A percentile compares a stretch with the other conserved stretches of the same genome.
Conservation (phyloP, 2,888 invertebrate genomes). For the Leucoma salicis region DNA sequence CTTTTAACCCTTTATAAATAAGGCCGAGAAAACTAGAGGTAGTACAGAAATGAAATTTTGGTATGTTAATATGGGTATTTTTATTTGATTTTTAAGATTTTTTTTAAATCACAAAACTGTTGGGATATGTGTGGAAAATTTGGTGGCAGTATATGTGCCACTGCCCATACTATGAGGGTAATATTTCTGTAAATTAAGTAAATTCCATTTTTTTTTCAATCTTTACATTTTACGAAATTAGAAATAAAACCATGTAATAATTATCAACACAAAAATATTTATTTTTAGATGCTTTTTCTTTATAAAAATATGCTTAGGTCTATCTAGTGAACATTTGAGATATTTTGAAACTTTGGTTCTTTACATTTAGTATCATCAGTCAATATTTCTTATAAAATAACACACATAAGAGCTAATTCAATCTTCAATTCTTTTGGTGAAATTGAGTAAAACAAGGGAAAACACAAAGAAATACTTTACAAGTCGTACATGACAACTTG, state of each 20-base stretch:
- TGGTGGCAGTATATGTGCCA: too few relatives aligned
- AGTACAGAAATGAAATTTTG: too few relatives aligned
- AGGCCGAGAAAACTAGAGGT: too few relatives aligned
- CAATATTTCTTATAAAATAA: constrained; percentile 4
- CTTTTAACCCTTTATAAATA: too few relatives aligned
- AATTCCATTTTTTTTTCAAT: constrained; percentile 1
- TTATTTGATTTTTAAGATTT: too few relatives aligned
- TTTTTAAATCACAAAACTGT: too few relatives aligned
- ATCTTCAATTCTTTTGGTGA: constrained; percentile 1
- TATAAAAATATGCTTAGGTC: constrained; percentile 2
- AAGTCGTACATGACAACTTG: constrained; percentile 19
- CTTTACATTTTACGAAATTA: constrained; percentile 12
- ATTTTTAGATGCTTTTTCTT: too few relatives aligned
- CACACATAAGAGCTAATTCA: constrained; percentile 2
- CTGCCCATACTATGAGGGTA: not conserved
- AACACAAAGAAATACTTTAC: constrained; percentile 20
- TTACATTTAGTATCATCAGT: constrained; percentile 4
- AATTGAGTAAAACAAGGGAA: constrained; percentile 17
- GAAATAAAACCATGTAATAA: constrained; percentile 10
- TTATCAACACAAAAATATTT: constrained; percentile 8
- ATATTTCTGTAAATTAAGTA: not conserved
- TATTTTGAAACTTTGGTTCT: constrained; percentile 7
- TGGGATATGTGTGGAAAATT: too few relatives aligned
- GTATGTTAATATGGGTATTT: too few relatives aligned
- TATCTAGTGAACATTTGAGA: too few relatives aligned